These are phyloP conservation scores for Drosophila demipolita DNA, from an alignment of 2,888 invertebrate genomes.

Conservation along the genomic window DNA sequence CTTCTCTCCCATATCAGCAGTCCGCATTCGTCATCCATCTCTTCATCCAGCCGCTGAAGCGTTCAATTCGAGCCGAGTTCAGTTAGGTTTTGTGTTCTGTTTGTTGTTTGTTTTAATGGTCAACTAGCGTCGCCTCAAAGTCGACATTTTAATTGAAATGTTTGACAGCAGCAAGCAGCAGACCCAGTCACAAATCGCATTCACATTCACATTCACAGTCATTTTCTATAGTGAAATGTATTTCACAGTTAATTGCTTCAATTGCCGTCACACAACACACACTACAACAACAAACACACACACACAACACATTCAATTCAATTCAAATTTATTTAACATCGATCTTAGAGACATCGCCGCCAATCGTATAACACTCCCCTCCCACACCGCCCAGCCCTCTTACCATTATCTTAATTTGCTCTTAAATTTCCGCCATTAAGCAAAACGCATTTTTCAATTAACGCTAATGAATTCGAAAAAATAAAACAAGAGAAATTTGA, in stretches of 20 bases:
- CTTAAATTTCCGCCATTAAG: slow-evolving; percentile 24
- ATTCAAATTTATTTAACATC: slow-evolving; percentile 57
- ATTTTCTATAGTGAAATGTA: slow-evolving; percentile 60
- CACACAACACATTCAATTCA: slow-evolving; percentile 56
- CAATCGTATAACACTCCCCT: neutral
- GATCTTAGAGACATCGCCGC: slow-evolving; percentile 37
- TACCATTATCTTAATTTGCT: neutral
- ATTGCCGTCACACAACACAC: slow-evolving; percentile 55
- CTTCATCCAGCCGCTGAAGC: slow-evolving; percentile 27
- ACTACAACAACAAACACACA: slow-evolving; percentile 32
- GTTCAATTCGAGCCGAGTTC: slow-evolving; percentile 64
- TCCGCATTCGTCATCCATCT: neutral
- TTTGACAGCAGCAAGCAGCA: slow-evolving; percentile 57
- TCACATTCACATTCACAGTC: slow-evolving; percentile 19
- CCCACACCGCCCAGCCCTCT: neutral
- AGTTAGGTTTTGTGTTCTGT: slow-evolving; percentile 36
- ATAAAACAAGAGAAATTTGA: slow-evolving; percentile 2
- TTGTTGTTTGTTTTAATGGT: slow-evolving; percentile 29
- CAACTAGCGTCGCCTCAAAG: slow-evolving; percentile 23
- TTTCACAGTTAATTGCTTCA: slow-evolving; percentile 75
- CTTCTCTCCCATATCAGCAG: neutral
- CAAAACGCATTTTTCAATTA: slow-evolving; percentile 60
- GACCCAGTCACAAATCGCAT: slow-evolving; percentile 31
- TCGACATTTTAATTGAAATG: slow-evolving; percentile 73
- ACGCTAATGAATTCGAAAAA: slow-evolving; percentile 36